Evolutionary conservation across 2,888 invertebrate species (phyloP), one percentile per base, ranked within the genome.

Genomic region (Tenthredo livida): DNA sequence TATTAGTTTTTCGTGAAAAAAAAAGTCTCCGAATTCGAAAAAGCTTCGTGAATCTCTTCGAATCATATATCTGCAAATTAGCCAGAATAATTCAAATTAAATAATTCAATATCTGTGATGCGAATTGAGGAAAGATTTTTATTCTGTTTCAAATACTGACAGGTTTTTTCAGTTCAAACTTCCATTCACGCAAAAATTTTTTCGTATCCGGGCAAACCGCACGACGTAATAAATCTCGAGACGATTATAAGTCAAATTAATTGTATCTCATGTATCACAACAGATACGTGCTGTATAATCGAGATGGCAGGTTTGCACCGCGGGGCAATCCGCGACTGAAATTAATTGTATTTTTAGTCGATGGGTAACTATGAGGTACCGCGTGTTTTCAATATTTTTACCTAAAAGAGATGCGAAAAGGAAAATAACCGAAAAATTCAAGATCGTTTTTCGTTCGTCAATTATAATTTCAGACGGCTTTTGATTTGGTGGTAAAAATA

Each of bases 161-260:
- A 61, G 21, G 47, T 0, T 47, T 21, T 2, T 7, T 25, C n/a
- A 25, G 9, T 61, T n/a, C 0, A 25, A 9, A 21, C n/a, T 47
- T 47, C 3, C 15, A 0, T 77, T 17, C 4, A n/a, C 0, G 9
- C 0, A 33, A 17, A 50, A 17, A 54, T 61, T 37, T 37, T 21
- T 1, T 15, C 61, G 40, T 37, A 40, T 80, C 40, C 25, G 21
- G 37, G 40, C 21, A 58, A 58, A 58, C 37, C 78, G n/a, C n/a
- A 37, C 37, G n/a, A 58, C 58, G 58, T 61, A 33, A 78, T 78
- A 58, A 58, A 33, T 78, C 78, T 78, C n/a, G 25, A 40, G 25
- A 29, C 50, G 29, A 50, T 75, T 50, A 10, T 50, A 33, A 80
- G 78, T 80, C 40, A 37, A 61, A 80, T 80, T 80, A 80, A 80